Base-by-base conservation (phyloP, 2,113 vertebrate genomes). In the Ammodytes marinus region DNA sequence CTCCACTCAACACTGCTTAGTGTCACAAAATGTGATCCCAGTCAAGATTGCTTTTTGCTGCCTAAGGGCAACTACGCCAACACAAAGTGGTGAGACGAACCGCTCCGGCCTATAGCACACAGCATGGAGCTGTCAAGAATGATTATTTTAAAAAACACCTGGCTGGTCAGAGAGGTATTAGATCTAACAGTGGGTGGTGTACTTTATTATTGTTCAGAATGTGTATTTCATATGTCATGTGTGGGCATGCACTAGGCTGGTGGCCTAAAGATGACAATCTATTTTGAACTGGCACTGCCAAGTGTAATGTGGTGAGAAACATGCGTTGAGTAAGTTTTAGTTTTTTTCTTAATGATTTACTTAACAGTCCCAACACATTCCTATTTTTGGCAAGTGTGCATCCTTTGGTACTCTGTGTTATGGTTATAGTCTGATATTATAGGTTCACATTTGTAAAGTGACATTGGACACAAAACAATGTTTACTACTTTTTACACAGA, bases 1-100 rank as follows among this genome's bases (percentile, higher is more conserved):
- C 89, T 90, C 53, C 78, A 74, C 81, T 94, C 90, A 89, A 80
- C 88, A 88, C 81, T 92, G 86, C 87, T 91, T 92, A 91, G 84
- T 85, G 85, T 81, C 86, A 79, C 63, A 83, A 88, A 91, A 85
- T 88, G 82, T 60, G 88, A 92, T 91, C 81, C 72, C 55, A 84
- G 84, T 86, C 83, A 71, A 92, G 86, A 88, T 84, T 84, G 89
- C 39, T 88, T 90, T 92, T 81, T 85, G 90, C 83, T 64, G 81
- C 85, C 83, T 82, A 59, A 85, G 73, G 86, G 81, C 50, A 84
- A 75, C 42, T 61, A 39, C 40, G 55, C 80, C 75, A 68, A 86
- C 77, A 79, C 80, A 74, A 74, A 72, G 61, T 5, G 50, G 61
- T 67, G 65, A 79, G 55, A 74, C 72, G 60, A 83, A 78, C 47